Evolutionary conservation across 2,888 invertebrate species (phyloP).

Genomic region (Nasonia oneida): DNA sequence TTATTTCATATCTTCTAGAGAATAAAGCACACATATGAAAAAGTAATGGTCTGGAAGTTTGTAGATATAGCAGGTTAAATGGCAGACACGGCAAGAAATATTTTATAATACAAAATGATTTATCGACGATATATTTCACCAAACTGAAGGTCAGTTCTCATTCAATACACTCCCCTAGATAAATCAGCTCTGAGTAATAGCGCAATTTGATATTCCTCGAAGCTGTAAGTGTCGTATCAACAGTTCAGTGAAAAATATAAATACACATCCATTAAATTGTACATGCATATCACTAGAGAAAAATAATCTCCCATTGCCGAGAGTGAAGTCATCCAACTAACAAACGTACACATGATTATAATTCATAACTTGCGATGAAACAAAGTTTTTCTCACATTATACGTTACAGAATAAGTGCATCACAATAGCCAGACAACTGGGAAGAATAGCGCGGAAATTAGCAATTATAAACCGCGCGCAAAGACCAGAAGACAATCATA

Average conservation of each 20-base stretch:
- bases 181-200: constrained; percentile 16
- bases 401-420: background rate
- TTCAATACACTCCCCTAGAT: background rate
- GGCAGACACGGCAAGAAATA: background rate
- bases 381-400: background rate
- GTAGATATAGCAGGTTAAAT: background rate
- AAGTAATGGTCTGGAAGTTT: background rate
- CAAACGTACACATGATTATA: background rate
- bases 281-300: background rate
- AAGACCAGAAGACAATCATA: background rate
- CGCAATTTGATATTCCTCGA: constrained; percentile 11
- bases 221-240: background rate
- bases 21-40: background rate
- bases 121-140: constrained; percentile 28
- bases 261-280: background rate
- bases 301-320: too few relatives aligned
- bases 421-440: background rate
- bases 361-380: background rate
- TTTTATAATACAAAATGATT: constrained; percentile 25
- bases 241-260: background rate
- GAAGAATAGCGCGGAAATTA: background rate
- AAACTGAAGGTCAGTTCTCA: constrained; percentile 6
- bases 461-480: background rate
- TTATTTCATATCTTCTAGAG: background rate
- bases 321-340: background rate